Conservation (phyloP, 1,140 invertebrate species). For the Drosophila pseudoananassae region DNA sequence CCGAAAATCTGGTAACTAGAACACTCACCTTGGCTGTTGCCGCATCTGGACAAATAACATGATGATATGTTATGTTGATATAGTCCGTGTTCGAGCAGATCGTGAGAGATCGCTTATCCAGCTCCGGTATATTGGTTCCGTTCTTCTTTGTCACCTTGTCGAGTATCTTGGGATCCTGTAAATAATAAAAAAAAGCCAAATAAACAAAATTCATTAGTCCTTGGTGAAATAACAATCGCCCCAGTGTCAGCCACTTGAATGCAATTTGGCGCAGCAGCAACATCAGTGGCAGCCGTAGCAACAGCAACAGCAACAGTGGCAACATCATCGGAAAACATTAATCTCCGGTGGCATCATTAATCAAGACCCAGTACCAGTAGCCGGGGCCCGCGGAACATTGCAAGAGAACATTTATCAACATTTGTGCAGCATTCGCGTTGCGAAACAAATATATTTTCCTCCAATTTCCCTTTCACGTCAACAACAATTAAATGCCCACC, state of each 20-base stretch:
- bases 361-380: constrained; percentile 37
- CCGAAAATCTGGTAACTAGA: neutral
- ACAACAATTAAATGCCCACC: constrained; percentile 29
- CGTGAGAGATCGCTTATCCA: constrained; percentile 98
- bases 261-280: constrained; percentile 54
- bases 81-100: constrained; percentile 99
- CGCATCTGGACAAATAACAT: constrained; percentile 96
- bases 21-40: constrained; percentile 94
- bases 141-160: constrained; percentile 92
- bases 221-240: neutral
- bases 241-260: constrained; percentile 38
- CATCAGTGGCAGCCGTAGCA: constrained; percentile 11
- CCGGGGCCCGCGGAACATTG: neutral
- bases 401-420: constrained; percentile 70
- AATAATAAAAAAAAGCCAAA: constrained; percentile 28
- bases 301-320: constrained; percentile 13
- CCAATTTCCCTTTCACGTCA: constrained; percentile 40
- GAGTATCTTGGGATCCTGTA: constrained; percentile 93
- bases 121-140: constrained; percentile 87
- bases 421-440: constrained; percentile 55
- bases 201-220: constrained; percentile 1
- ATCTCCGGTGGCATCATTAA: constrained; percentile 74
- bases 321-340: constrained; percentile 53
- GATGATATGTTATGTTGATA: constrained; percentile 99
- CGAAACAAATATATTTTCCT: constrained; percentile 18